A percentile compares a stretch with the other conserved stretches of the same genome.
Evolutionary conservation across 2,888 invertebrate genomes (phyloP).

Genomic region (Hipparchia sbordonii): DNA sequence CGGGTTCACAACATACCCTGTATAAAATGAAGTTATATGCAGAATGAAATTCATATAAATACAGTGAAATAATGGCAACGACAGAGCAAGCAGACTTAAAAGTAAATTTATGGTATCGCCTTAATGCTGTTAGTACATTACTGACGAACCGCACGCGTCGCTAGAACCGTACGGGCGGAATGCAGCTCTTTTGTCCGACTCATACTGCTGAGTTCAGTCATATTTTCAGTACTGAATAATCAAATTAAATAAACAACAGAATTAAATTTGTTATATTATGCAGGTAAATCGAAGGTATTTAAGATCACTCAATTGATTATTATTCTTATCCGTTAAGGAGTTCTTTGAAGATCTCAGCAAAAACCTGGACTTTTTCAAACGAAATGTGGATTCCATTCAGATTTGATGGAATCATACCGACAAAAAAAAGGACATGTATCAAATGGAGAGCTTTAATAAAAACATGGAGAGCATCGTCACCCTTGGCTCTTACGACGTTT

Average conservation of each 20-base stretch:
- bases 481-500: not conserved
- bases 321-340: too few relatives aligned
- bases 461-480: too few relatives aligned
- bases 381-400: too few relatives aligned
- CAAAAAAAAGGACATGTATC: not conserved
- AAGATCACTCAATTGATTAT: too few relatives aligned
- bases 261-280: too few relatives aligned
- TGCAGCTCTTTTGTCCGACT: not conserved
- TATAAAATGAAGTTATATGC: conserved; percentile 56
- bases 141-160: not conserved
- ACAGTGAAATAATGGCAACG: conserved; percentile 61
- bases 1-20: conserved; percentile 65
- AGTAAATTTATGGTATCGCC: conserved; percentile 43
- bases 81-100: conserved; percentile 57
- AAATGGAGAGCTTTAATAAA: too few relatives aligned
- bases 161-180: not conserved
- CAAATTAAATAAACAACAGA: too few relatives aligned
- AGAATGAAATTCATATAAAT: conserved; percentile 35
- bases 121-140: not conserved
- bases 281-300: too few relatives aligned
- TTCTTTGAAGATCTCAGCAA: too few relatives aligned
- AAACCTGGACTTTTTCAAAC: too few relatives aligned
- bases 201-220: too few relatives aligned
- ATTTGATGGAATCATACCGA: not conserved
- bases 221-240: too few relatives aligned